Conservation (phyloP, 2,888 invertebrate species). For the Lycia hirtaria region DNA sequence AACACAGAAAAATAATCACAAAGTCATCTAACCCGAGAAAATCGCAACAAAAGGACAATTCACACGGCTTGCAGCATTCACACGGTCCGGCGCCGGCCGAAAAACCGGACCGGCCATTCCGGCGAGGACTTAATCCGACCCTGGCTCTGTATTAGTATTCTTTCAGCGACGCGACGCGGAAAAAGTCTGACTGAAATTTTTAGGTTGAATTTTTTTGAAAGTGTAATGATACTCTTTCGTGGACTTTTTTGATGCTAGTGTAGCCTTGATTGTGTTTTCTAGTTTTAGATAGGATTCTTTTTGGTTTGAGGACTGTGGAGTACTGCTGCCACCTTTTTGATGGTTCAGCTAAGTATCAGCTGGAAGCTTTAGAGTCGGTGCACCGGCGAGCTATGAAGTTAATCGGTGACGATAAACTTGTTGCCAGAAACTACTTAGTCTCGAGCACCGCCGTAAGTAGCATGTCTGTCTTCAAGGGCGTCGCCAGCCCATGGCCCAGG, state of each 20-base stretch:
- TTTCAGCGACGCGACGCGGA: slow-evolving; percentile 51
- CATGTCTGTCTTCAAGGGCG: too few relatives aligned
- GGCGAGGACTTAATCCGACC: slow-evolving; percentile 52
- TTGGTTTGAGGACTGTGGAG: not conserved
- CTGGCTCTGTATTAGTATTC: slow-evolving; percentile 58
- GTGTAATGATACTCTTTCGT: slow-evolving; percentile 29
- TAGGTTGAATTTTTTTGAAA: slow-evolving; percentile 52
- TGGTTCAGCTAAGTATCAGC: too few relatives aligned
- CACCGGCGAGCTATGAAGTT: too few relatives aligned
- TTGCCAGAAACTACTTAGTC: too few relatives aligned
- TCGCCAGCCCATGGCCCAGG: too few relatives aligned
- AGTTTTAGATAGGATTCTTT: slow-evolving; percentile 7
- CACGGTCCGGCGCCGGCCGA: slow-evolving; percentile 19
- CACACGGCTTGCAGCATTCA: slow-evolving; percentile 30
- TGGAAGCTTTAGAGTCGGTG: not conserved
- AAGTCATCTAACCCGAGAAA: slow-evolving; percentile 35
- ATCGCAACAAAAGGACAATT: slow-evolving; percentile 35
- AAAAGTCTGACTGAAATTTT: slow-evolving; percentile 58
- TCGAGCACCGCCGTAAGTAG: too few relatives aligned
- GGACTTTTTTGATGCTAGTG: slow-evolving; percentile 21
- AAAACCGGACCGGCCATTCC: slow-evolving; percentile 43
- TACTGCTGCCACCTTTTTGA: too few relatives aligned
- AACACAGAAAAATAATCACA: slow-evolving; percentile 33
- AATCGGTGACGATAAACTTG: too few relatives aligned
- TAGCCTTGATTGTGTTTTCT: slow-evolving; percentile 4